Evolutionary conservation across 2,797 vertebrate genomes (phyloP), one percentile per base, ranked within the genome.

Genomic region (Eulemur mongoz): DNA sequence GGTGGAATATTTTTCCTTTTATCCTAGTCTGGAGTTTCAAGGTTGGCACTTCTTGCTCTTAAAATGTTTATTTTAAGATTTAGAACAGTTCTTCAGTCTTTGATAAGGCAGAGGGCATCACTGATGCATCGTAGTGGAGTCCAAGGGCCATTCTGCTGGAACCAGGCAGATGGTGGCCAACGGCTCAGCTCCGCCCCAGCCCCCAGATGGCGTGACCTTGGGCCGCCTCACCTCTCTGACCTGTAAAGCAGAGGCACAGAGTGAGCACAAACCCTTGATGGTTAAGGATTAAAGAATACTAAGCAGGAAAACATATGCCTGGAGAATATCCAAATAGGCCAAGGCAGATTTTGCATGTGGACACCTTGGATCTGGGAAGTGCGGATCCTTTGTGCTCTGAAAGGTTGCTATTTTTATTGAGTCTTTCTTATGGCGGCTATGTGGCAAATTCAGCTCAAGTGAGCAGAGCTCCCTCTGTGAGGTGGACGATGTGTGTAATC

Each of bases 1-100:
- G 89, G 85, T 30, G 89, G 95, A 96, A 48, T 95, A 45, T 84
- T 95, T 97, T 85, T 96, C 63, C 91, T 95, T 96, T 95, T 83
- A 90, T 92, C 93, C 83, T 23, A 70, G 95, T 96, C 96, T 97
- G 89, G 89, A 89, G 93, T 98, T 98, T 98, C 96, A 98, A 97
- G 98, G 96, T 96, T 98, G 96, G 84, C 32, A 40, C 72, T 96
- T 75, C 80, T 93, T 94, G 93, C 69, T 78, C 83, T 63, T 94
- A 54, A 69, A 63, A 52, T 96, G 83, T 96, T 93, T 97, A 73
- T 76, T 95, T 91, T 81, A 65, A 83, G 92, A 70, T 78, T 72
- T 54, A 48, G 79, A 85, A 69, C 79, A 35, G 38, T 78, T 92
- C 87, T 83, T 81, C 5, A 0, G 35, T 48, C 43, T 63, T 22